Evolutionary conservation across 2,888 invertebrate genomes (phyloP).

Genomic region (Hylaea fasciaria): DNA sequence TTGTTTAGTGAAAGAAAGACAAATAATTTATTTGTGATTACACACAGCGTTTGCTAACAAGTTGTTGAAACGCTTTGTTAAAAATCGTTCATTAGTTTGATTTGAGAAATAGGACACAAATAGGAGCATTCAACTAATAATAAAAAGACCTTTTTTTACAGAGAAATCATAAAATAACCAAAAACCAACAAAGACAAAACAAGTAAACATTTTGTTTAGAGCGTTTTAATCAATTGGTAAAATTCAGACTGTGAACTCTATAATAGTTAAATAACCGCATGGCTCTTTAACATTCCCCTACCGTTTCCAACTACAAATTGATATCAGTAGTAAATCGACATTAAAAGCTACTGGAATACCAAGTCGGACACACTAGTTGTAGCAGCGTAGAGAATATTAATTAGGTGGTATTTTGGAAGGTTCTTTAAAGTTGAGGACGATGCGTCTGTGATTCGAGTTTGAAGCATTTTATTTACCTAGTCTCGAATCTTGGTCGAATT

Average conservation of each 20-base stretch:
- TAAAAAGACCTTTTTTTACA: too few species aligned
- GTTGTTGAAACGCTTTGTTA: too few species aligned
- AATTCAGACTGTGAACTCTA: neutral
- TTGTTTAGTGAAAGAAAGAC: too few species aligned
- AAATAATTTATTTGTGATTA: too few species aligned
- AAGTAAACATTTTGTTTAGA: too few species aligned
- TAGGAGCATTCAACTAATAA: too few species aligned
- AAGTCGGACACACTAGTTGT: constrained; percentile 63
- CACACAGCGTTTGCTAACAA: too few species aligned
- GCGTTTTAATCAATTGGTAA: neutral
- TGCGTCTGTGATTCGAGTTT: constrained; percentile 46
- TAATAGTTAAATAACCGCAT: constrained; percentile 46
- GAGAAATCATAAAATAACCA: too few species aligned
- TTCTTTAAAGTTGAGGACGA: constrained; percentile 46
- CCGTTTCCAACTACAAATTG: constrained; percentile 74
- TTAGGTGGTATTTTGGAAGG: constrained; percentile 57
- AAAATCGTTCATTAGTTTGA: too few species aligned
- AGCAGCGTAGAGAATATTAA: constrained; percentile 64
- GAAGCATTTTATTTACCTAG: constrained; percentile 25
- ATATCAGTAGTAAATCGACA: constrained; percentile 79
- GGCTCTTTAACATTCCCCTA: constrained; percentile 59
- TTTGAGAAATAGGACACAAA: too few species aligned
- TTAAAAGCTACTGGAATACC: constrained; percentile 66
- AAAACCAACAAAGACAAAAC: too few species aligned
- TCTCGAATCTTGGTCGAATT: constrained; percentile 10